These are phyloP conservation scores for Eupithecia dodoneata DNA, from an alignment of 2,888 invertebrate species.

Conservation along the genomic window DNA sequence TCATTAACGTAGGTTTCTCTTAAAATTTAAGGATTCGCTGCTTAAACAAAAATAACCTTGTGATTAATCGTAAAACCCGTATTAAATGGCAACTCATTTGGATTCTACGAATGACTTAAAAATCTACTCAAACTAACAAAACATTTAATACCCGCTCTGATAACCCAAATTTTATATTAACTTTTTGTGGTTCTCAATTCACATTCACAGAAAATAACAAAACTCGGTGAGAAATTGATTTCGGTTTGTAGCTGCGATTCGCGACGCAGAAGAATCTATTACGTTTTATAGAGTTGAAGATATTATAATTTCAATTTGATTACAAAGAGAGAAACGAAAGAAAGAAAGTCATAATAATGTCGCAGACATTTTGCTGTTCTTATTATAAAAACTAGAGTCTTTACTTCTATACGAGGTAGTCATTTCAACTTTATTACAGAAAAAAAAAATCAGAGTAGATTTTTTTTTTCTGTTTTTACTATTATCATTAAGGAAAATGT, in stretches of 20 bases:
- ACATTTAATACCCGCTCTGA: conserved; percentile 54
- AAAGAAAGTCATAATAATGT: background rate
- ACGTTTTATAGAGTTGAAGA: conserved; percentile 29
- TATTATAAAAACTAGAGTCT: background rate
- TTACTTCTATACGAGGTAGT: background rate
- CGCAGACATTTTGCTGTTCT: background rate
- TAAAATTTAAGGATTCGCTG: no score
- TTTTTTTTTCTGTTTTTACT: no score
- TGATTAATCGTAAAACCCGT: background rate
- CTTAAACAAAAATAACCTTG: background rate
- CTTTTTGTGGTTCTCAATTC: conserved; percentile 66
- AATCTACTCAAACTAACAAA: background rate
- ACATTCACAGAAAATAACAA: conserved; percentile 62
- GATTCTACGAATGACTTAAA: background rate
- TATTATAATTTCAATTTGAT: conserved; percentile 20
- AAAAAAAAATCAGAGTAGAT: no score
- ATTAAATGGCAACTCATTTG: background rate
- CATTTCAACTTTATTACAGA: background rate
- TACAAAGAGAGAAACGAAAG: background rate
- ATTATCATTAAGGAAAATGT: background rate
- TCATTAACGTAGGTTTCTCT: no score
- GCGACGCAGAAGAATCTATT: conserved; percentile 56
- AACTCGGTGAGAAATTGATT: conserved; percentile 67
- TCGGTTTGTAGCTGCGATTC: conserved; percentile 54
- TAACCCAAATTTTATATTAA: conserved; percentile 54